Evolutionary conservation across 2,888 invertebrate genomes (phyloP).

Genomic region (Agrotis segetum): DNA sequence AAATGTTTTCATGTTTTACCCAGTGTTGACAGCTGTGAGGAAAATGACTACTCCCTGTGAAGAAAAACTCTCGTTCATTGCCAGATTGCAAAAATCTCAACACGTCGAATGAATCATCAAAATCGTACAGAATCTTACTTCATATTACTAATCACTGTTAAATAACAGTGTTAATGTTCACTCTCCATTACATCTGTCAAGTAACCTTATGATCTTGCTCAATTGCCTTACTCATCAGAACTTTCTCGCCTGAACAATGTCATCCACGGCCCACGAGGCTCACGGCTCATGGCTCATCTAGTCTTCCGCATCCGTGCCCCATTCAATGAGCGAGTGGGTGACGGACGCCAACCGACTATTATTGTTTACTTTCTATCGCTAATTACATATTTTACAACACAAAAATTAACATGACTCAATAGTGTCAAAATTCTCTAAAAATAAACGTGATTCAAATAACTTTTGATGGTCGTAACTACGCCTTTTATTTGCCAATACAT

Average conservation of each 20-base stretch:
- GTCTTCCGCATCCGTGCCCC: slow-evolving; percentile 77
- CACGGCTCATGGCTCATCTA: slow-evolving; percentile 73
- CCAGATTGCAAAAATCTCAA: neutral
- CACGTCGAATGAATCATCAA: slow-evolving; percentile 7
- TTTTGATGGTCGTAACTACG: slow-evolving; percentile 6
- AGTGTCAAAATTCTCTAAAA: slow-evolving; percentile 22
- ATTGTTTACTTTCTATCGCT: slow-evolving; percentile 86
- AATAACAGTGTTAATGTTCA: slow-evolving; percentile 37
- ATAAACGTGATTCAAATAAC: slow-evolving; percentile 42
- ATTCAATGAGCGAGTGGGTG: slow-evolving; percentile 81
- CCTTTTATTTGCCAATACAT: slow-evolving; percentile 7
- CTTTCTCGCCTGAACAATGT: slow-evolving; percentile 72
- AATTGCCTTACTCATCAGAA: slow-evolving; percentile 62
- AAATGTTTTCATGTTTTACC: neutral
- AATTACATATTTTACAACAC: slow-evolving; percentile 77
- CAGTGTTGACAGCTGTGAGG: neutral
- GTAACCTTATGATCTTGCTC: slow-evolving; percentile 58
- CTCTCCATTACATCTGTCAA: slow-evolving; percentile 31
- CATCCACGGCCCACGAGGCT: slow-evolving; percentile 71
- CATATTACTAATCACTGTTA: slow-evolving; percentile 18
- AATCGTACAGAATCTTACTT: neutral
- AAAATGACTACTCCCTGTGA: neutral
- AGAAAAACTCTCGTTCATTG: neutral
- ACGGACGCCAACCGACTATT: slow-evolving; percentile 81
- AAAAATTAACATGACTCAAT: slow-evolving; percentile 74